Evolutionary conservation across 1,140 invertebrate genomes (phyloP).

Genomic region (Danaus plexippus): DNA sequence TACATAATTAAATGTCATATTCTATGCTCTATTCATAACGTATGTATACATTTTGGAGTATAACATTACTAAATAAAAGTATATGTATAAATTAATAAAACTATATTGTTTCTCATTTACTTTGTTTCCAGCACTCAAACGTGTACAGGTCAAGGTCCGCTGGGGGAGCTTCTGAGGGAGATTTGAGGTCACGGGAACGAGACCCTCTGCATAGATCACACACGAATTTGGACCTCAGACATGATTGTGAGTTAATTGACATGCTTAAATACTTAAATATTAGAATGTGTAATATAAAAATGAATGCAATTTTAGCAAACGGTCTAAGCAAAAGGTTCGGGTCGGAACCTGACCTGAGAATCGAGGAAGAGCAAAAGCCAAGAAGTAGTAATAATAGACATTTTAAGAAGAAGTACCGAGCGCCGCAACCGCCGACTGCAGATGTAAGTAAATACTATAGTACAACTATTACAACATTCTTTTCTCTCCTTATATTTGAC

Average conservation of each 20-base stretch:
- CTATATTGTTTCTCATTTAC: neutral
- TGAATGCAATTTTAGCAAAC: constrained; percentile 33
- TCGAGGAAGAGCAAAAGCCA: constrained; percentile 58
- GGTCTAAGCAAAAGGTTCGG: constrained; percentile 74
- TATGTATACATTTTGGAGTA: no score
- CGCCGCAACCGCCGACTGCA: constrained; percentile 71
- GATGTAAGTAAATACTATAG: constrained; percentile 36
- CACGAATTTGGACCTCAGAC: constrained; percentile 60
- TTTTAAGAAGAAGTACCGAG: constrained; percentile 78
- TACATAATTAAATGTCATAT: no score
- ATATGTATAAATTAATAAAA: no score
- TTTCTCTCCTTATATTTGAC: no score
- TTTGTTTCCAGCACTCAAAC: constrained; percentile 70
- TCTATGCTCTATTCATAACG: no score
- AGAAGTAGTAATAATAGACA: constrained; percentile 59
- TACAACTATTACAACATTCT: constrained; percentile 1
- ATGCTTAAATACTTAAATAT: constrained; percentile 4
- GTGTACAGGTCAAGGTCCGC: constrained; percentile 74
- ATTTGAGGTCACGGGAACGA: constrained; percentile 44
- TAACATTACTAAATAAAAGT: no score
- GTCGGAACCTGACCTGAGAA: constrained; percentile 80
- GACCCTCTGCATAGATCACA: constrained; percentile 66
- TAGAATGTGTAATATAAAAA: constrained; percentile 10
- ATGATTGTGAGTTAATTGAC: constrained; percentile 34
- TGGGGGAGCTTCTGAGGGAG: constrained; percentile 60